Evolutionary conservation across 2,888 invertebrate genomes (phyloP).

Genomic region (Ichneumon xanthorius): DNA sequence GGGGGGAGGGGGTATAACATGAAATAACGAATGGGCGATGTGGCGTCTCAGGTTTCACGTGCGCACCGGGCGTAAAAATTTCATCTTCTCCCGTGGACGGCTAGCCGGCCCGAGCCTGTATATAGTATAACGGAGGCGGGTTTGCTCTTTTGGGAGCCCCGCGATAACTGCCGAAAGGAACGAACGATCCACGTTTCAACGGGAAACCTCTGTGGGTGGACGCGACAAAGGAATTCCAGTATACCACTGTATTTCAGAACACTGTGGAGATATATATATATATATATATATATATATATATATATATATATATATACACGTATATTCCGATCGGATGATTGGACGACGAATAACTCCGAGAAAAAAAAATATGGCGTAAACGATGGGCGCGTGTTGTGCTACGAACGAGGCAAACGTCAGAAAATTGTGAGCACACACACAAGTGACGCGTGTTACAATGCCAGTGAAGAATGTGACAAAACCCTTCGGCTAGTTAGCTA

Average conservation of each 20-base stretch:
- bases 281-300: constrained; percentile 10
- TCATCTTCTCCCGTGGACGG: constrained; percentile 61
- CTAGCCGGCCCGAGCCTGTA: constrained; percentile 9
- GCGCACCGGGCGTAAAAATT: constrained; percentile 66
- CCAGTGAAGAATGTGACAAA: neutral
- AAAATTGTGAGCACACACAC: neutral
- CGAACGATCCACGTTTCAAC: constrained; percentile 50
- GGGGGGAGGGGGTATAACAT: constrained; percentile 39
- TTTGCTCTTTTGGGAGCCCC: constrained; percentile 46
- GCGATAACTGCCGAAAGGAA: constrained; percentile 61
- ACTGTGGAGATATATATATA: constrained; percentile 7
- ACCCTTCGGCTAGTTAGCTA: neutral
- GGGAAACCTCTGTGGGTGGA: constrained; percentile 19
- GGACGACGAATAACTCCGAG: constrained; percentile 33
- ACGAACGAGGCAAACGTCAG: neutral
- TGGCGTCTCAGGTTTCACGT: constrained; percentile 65
- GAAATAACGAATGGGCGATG: constrained; percentile 63
- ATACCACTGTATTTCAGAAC: constrained; percentile 1
- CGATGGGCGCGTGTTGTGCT: neutral
- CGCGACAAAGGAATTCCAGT: constrained; percentile 27
- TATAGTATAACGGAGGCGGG: constrained; percentile 27
- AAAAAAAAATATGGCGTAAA: neutral
- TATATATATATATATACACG: constrained; percentile 30
- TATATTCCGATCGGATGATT: constrained; percentile 23
- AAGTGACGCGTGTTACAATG: neutral